Base-by-base conservation (phyloP, 2,888 invertebrate genomes). In the Caenorhabditis panamensis region DNA sequence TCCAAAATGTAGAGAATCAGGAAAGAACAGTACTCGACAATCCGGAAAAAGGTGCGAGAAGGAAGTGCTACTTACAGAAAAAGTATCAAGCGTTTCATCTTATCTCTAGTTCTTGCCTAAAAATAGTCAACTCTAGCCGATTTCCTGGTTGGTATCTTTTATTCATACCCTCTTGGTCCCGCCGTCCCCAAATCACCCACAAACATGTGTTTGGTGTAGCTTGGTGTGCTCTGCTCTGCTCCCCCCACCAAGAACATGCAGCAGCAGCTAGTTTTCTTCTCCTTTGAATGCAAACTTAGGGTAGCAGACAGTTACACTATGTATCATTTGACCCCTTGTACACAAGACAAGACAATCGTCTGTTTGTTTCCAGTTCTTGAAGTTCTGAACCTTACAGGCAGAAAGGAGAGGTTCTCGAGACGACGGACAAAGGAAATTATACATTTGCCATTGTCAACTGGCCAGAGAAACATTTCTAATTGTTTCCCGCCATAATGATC, bases 161-260 rank as follows among this genome's bases (percentile, higher is more conserved):
- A 75, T 75, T 75, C 75, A 75, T 75, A 75, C 66, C 61, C 66
- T 59, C 44, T 66, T 61, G 66, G 59, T 66, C 61, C 59, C 41
- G 31, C 31, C 8, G 9, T 2, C 6, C 41, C 54, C 37, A 22
- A 58, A 64, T 73, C 73, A 73, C 73, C 73, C 68, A 59, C 37
- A 64, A 66, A 59, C 66, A 59, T 26, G 44, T 54, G 64, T 63
- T 64, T 64, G 72, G 31, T 9, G 9, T 58, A 37, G 20, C 28
- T 9, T 47, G 47, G 24, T 61, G 24, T 72, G 72, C 63, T 72
- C 63, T 63, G 59, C 69, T 69, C 51, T 11, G 26, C 58, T 44
- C 11, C 37, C 11, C 49, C 31, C 18, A 44, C 16, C 26, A 16
- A 36, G 18, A 24, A 71, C 63, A 72, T 61, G 31, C n/a, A n/a